Percentiles rank a stretch among this genome's conserved stretches.
phyloP scores from a whole-genome alignment of 2,797 vertebrate species.

The Picus viridis region DNA sequence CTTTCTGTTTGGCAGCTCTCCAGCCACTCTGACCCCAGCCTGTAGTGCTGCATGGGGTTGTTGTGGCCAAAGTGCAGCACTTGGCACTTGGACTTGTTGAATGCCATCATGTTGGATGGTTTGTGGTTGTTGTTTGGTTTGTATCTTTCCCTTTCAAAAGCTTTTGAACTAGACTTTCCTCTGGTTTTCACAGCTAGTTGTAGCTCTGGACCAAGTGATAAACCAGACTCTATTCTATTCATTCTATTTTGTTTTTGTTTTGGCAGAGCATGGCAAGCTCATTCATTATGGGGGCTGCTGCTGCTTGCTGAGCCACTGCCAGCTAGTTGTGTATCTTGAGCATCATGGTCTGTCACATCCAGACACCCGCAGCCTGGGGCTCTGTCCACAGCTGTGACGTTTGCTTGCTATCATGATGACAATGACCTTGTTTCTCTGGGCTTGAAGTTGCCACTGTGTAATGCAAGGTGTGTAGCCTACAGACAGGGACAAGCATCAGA shows the following conservation, averaged over 20 bases:
- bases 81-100: no score
- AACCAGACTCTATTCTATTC: not conserved
- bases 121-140: not conserved
- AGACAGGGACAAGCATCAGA: not conserved
- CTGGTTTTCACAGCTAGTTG: not conserved
- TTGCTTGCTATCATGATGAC: not conserved
- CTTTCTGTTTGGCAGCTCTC: no score
- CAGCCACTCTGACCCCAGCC: no score
- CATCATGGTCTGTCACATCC: not conserved
- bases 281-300: not conserved
- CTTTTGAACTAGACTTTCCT: not conserved
- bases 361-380: not conserved
- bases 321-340: not conserved
- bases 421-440: not conserved
- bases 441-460: accelerated
- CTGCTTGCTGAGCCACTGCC: not conserved
- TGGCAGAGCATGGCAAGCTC: not conserved
- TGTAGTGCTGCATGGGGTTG: no score
- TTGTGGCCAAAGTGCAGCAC: no score
- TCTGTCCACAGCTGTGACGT: not conserved
- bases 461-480: accelerated
- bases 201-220: slow-evolving; percentile 1
- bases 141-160: not conserved
- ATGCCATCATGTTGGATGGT: no score
- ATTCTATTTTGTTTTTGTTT: not conserved